phyloP scores from a whole-genome alignment of 2,888 invertebrate species.

The Drosophila mimica region DNA sequence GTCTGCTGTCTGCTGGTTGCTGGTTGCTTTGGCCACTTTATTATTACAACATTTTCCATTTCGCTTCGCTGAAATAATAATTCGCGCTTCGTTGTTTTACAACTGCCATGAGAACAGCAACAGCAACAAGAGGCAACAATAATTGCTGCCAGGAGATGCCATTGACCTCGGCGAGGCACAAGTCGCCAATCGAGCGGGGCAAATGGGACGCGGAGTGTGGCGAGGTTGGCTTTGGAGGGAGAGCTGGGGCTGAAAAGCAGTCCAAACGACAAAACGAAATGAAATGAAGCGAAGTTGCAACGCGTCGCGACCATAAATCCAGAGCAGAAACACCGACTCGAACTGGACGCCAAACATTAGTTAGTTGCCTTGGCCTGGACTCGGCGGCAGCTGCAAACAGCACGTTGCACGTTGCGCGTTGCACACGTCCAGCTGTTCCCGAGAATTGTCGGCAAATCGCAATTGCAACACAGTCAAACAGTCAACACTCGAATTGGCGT shows the following conservation, averaged over 20 bases:
- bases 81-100: conserved; percentile 78
- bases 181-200: conserved; percentile 36
- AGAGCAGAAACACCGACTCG: conserved; percentile 51
- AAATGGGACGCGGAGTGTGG: conserved; percentile 2
- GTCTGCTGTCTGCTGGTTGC: conserved; percentile 44
- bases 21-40: conserved; percentile 68
- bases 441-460: conserved; percentile 56
- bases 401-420: conserved; percentile 52
- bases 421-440: conserved; percentile 53
- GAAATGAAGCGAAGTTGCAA: conserved; percentile 22
- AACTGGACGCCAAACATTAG: conserved; percentile 39
- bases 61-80: conserved; percentile 78
- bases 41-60: conserved; percentile 80
- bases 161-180: conserved; percentile 48
- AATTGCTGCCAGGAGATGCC: conserved; percentile 56
- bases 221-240: not conserved
- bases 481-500: conserved; percentile 41
- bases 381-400: conserved; percentile 36
- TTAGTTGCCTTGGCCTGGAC: conserved; percentile 75
- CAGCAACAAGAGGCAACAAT: conserved; percentile 14
- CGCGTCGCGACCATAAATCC: conserved; percentile 71
- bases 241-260: not conserved
- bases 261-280: conserved; percentile 36
- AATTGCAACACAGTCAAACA: conserved; percentile 55
- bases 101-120: conserved; percentile 42